Evolutionary conservation across 2,888 invertebrate species (phyloP), one percentile per base, ranked within the genome.

Genomic region (Agrotis segetum): DNA sequence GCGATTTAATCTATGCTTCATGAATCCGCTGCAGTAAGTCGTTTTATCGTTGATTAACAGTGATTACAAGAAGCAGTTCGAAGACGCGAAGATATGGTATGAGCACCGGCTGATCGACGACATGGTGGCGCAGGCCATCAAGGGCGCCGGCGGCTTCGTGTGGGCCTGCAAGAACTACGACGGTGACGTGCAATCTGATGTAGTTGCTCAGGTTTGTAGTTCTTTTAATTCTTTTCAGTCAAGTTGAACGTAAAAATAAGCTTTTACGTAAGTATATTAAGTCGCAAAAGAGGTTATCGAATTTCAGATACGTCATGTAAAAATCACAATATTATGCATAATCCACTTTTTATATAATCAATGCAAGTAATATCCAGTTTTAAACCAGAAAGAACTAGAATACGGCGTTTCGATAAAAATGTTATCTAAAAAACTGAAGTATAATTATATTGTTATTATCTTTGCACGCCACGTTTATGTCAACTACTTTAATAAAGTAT

Each of bases 161-260:
- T 99, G 99, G 99, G 98, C 98, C 24, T 99, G 99, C 95, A 99
- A 99, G 95, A 99, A 99, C 94, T 99, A 99, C 90, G 98, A 98
- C 89, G 99, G 99, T 47, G 99, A 99, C 90, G 99, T 99, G 7
- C 98, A 98, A 94, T 98, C 98, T 0, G 99, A 99, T 89, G 97
- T 98, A 79, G 98, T 99, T 7, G 99, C 99, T 55, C 98, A 96
- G 95, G 96, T 96, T 84, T 65, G 80, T 78, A 34, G 40, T 40
- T 40, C 1, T 40, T 40, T 40, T 40, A 7, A 34, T 7, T 7
- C 34, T 34, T 34, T 7, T 7, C 34, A 40, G 40, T 40, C 40
- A 40, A 40, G 40, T 11, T 2, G 40, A 40, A 11, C 40, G 11
- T 40, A 9, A 40, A 40, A 40, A 40, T 40, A 40, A 40, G 40